Evolutionary conservation across 1,140 invertebrate species (phyloP), one percentile per base, ranked within the genome.

Genomic region (Drosophila leontia): DNA sequence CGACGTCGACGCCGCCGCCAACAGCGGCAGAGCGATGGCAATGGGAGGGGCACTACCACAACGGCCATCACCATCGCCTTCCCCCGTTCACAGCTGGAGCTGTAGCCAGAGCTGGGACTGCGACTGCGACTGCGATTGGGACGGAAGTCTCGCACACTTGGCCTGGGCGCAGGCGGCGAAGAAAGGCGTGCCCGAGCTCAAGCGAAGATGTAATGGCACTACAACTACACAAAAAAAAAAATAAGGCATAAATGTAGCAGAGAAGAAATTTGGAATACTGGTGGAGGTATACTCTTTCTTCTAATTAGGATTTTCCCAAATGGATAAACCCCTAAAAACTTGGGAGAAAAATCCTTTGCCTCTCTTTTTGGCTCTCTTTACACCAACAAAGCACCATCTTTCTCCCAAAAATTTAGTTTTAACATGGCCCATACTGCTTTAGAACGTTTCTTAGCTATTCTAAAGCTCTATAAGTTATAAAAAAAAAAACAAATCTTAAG

Each of bases 131-230:
- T 35, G 41, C 26, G 35, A 42, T 34, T 35, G 74, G 68, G 59
- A 56, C 53, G 53, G 53, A 37, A 56, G 53, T 23, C 50, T 45
- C 51, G 37, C 51, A 76, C 37, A 60, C 45, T 63, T 53, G 47
- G 64, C 72, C 79, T 68, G 80, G 64, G 94, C 72, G 93, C 97
- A 32, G 93, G 97, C 23, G 94, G 97, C 7, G 95, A 98, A 37
- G 97, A 83, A 83, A 83, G 80, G 80, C 80, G 82, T 77, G 69
- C 56, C 82, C 62, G 63, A 34, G 50, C 50, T 53, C 29, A 17
- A 4, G 1, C 51, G 35, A 56, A 81, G 72, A 59, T 85, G 82
- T 85, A 85, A 86, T 85, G 70, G 57, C 19, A 35, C 23, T 26
- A 8, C 34, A 26, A 11, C 26, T 23, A 23, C 23, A 23, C 23